Evolutionary conservation across 23 tunicate species (phyloP).

Genomic region (Clavelina lepadiformis): DNA sequence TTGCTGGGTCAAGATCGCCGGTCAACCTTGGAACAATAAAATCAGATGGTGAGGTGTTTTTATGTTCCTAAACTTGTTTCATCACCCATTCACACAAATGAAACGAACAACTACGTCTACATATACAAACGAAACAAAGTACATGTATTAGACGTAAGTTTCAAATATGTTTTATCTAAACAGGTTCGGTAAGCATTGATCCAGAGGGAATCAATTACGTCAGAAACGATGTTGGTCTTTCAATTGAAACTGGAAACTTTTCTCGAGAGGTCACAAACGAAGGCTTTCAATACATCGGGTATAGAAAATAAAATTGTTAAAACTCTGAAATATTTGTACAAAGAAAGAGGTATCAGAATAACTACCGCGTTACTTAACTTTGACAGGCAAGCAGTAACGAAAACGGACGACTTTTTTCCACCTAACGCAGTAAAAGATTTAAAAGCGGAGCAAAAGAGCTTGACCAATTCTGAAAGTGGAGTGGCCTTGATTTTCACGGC

Average conservation of each 20-base stretch:
- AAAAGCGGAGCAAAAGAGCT: background rate
- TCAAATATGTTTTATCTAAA: too few relatives aligned
- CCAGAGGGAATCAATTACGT: constrained; percentile 9
- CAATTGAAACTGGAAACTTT: constrained; percentile 28
- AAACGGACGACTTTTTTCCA: background rate
- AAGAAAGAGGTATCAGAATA: too few relatives aligned
- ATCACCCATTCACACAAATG: too few relatives aligned
- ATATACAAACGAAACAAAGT: too few relatives aligned
- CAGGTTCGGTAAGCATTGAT: constrained; percentile 28
- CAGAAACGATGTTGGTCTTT: background rate
- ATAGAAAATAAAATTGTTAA: too few relatives aligned
- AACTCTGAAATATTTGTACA: too few relatives aligned
- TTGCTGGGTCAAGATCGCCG: constrained; percentile 22
- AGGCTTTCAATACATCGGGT: constrained; percentile 49
- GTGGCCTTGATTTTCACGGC: background rate
- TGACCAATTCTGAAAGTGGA: too few relatives aligned
- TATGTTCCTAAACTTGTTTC: background rate
- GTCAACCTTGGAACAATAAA: constrained; percentile 30
- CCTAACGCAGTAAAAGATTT: background rate
- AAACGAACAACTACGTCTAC: too few relatives aligned
- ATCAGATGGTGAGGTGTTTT: constrained; percentile 30
- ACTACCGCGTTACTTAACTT: too few relatives aligned
- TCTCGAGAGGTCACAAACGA: constrained; percentile 26
- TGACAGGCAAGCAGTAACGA: background rate
- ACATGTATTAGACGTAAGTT: too few relatives aligned